A percentile compares a stretch with the other conserved stretches of the same genome.
These are phyloP conservation scores for Leptinotarsa texana DNA, from an alignment of 1,140 invertebrate genomes.

Conservation along the genomic window DNA sequence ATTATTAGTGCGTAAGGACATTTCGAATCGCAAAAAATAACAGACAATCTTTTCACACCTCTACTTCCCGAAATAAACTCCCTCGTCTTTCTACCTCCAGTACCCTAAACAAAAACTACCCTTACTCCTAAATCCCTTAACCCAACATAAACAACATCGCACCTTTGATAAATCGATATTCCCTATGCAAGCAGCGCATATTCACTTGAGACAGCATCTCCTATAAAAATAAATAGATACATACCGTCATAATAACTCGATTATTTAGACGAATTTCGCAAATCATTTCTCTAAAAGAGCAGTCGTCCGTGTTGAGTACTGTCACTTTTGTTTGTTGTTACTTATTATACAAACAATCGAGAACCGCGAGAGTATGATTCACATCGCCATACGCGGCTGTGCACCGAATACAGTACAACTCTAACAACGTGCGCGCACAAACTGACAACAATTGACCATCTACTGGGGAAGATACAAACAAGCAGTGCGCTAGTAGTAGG, in stretches of 20 bases:
- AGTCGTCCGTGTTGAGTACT: not conserved
- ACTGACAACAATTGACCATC: slow-evolving; percentile 18
- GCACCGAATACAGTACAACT: slow-evolving; percentile 8
- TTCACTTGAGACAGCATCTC: not conserved
- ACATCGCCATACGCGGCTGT: slow-evolving; percentile 11
- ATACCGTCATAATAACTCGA: not conserved
- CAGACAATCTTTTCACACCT: no score
- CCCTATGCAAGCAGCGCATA: not conserved
- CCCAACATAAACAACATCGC: not conserved
- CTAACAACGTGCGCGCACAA: slow-evolving; percentile 11
- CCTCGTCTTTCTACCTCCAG: no score
- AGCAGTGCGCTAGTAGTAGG: not conserved
- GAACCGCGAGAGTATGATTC: not conserved
- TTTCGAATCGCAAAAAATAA: no score
- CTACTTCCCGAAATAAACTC: no score
- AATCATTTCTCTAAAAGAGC: not conserved
- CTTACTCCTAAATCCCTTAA: not conserved
- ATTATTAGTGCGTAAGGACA: no score
- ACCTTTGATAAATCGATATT: not conserved
- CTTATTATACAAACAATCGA: not conserved
- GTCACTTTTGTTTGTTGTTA: not conserved
- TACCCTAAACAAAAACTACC: not conserved
- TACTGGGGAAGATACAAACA: not conserved
- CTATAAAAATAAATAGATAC: not conserved
- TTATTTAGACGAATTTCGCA: not conserved